A percentile compares a stretch with the other conserved stretches of the same genome.
Conservation (phyloP, 2,797 vertebrate species). For the Oryzias sinensis region DNA sequence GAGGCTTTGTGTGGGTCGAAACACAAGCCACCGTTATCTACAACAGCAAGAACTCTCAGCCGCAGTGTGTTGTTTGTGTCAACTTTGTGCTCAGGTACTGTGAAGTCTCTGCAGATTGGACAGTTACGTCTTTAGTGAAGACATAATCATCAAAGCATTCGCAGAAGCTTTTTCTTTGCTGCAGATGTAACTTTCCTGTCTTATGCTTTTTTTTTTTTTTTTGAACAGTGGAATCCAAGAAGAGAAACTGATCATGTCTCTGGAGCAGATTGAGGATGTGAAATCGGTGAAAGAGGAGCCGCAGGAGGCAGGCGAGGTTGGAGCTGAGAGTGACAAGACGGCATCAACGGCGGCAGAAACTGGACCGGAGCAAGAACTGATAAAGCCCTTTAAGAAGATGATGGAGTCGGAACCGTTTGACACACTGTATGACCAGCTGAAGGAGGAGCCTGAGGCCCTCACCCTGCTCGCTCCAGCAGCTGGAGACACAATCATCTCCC, state of each 20-base stretch:
- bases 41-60: constrained; percentile 97
- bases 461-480: constrained; percentile 91
- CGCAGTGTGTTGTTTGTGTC: constrained; percentile 96
- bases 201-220: not conserved
- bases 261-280: constrained; percentile 88
- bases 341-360: constrained; percentile 10
- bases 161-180: too few relatives aligned
- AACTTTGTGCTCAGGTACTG: constrained; percentile 96
- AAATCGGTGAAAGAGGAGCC: constrained; percentile 61
- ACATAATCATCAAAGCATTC: too few relatives aligned
- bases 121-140: too few relatives aligned
- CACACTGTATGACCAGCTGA: constrained; percentile 90
- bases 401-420: constrained; percentile 68
- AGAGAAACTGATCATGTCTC: constrained; percentile 89
- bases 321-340: constrained; percentile 12
- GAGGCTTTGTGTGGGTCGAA: constrained; percentile 97
- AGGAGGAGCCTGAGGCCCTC: constrained; percentile 88
- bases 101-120: not conserved
- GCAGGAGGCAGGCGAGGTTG: constrained; percentile 17
- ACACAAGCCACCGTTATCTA: constrained; percentile 99
- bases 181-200: not conserved
- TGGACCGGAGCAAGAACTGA: constrained; percentile 79
- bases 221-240: constrained; percentile 89
- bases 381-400: constrained; percentile 81
- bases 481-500: constrained; percentile 91